Percentiles rank a stretch among this genome's conserved stretches.
These are phyloP conservation scores for Struthidea cinerea DNA, from an alignment of 2,113 vertebrate species.

Conservation along the genomic window DNA sequence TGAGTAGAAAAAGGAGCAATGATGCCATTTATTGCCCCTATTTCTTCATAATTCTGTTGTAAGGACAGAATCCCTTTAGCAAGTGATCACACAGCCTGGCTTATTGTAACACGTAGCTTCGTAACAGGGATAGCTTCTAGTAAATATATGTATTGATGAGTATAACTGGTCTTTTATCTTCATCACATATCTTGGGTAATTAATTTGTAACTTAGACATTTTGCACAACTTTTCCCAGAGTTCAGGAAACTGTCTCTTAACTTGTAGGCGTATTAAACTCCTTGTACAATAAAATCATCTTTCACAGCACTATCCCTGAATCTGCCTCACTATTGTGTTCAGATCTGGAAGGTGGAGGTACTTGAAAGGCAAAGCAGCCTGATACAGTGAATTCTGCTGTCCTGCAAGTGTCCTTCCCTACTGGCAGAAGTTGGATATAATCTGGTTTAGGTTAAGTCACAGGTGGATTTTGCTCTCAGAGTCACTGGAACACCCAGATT, in stretches of 20 bases:
- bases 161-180: not conserved
- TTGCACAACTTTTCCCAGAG: not conserved
- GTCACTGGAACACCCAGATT: not conserved
- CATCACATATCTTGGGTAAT: not conserved
- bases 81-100: not conserved
- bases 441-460: not conserved
- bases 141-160: not conserved
- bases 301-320: not conserved
- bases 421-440: not conserved
- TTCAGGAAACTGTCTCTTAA: not conserved
- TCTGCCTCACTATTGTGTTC: not conserved
- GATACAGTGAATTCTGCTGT: not conserved
- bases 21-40: not conserved
- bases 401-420: not conserved
- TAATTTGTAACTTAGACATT: not conserved
- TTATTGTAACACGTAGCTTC: not conserved
- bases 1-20: not conserved
- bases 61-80: not conserved
- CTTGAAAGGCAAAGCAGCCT: not conserved
- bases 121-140: not conserved
- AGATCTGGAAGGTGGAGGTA: not conserved
- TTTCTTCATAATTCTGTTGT: not conserved
- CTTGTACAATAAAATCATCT: not conserved
- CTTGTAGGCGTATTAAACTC: not conserved
- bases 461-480: not conserved